phyloP scores from a whole-genome alignment of 92 coral and sea anemone species.

The Phymanthus crucifer region DNA sequence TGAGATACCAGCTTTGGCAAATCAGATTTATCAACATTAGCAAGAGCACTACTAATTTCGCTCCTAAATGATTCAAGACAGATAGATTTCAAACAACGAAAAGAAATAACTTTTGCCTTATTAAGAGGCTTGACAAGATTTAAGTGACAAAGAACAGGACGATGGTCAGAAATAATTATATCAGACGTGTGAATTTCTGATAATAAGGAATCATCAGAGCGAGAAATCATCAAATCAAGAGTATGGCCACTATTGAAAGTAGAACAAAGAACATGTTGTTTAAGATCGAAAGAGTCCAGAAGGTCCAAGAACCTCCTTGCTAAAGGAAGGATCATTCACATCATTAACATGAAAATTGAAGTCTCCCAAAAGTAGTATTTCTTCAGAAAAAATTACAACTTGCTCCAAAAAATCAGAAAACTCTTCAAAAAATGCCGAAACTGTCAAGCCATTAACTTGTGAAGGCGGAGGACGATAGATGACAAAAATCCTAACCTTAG shows the following conservation, averaged over 20 bases:
- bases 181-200: neutral
- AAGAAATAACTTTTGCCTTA: neutral
- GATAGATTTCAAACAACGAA: conserved; percentile 14
- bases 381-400: neutral
- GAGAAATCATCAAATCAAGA: neutral
- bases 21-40: conserved; percentile 10
- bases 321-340: neutral
- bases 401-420: neutral
- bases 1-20: conserved; percentile 18
- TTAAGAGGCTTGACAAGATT: conserved; percentile 16
- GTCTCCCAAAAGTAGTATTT: neutral
- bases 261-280: conserved; percentile 7
- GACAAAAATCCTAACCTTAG: conserved; percentile 21
- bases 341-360: neutral
- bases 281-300: neutral
- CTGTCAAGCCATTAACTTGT: conserved; percentile 21
- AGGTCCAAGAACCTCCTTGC: neutral
- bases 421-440: neutral
- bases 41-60: conserved; percentile 17
- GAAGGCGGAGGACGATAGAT: conserved; percentile 25
- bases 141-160: conserved; percentile 23
- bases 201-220: neutral
- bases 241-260: neutral
- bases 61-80: conserved; percentile 16
- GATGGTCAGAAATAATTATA: neutral